Percentiles rank a stretch among this genome's conserved stretches.
Evolutionary conservation across 92 coral and sea anemone species (phyloP).

Genomic region (Bergia puertoricense): DNA sequence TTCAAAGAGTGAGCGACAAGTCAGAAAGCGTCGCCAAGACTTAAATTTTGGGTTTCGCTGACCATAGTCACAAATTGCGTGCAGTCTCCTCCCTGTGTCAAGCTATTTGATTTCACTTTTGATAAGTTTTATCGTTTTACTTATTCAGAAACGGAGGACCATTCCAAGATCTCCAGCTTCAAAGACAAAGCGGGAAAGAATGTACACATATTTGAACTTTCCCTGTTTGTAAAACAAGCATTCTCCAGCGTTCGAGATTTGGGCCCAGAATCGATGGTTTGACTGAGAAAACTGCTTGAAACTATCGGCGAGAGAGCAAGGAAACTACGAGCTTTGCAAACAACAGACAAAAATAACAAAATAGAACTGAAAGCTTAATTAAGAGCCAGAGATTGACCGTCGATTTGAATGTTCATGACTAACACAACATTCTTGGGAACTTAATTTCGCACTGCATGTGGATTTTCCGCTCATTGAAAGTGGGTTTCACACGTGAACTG

Average conservation of each 20-base stretch:
- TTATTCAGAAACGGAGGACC: not conserved
- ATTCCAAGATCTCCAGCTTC: not conserved
- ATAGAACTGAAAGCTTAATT: not conserved
- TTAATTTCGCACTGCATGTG: not conserved
- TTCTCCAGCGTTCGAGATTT: not conserved
- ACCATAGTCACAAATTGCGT: not conserved
- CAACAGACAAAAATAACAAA: not conserved
- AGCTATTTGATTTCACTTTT: not conserved
- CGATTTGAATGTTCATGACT: not conserved
- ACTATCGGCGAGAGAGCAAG: not conserved
- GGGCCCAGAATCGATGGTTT: not conserved
- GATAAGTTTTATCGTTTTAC: not conserved
- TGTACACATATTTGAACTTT: not conserved
- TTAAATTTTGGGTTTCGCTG: not conserved
- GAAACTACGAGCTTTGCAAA: not conserved
- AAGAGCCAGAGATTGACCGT: not conserved
- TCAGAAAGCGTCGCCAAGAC: not conserved
- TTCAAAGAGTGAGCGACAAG: not conserved
- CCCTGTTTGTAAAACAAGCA: not conserved
- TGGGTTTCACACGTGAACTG: too few species aligned
- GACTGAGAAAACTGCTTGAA: not conserved
- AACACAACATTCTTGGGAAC: not conserved
- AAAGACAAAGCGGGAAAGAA: not conserved
- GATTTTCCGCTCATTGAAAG: too few species aligned
- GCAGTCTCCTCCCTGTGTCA: not conserved